phyloP scores from a whole-genome alignment of 1,140 invertebrate species.

The Drosophila persimilis region DNA sequence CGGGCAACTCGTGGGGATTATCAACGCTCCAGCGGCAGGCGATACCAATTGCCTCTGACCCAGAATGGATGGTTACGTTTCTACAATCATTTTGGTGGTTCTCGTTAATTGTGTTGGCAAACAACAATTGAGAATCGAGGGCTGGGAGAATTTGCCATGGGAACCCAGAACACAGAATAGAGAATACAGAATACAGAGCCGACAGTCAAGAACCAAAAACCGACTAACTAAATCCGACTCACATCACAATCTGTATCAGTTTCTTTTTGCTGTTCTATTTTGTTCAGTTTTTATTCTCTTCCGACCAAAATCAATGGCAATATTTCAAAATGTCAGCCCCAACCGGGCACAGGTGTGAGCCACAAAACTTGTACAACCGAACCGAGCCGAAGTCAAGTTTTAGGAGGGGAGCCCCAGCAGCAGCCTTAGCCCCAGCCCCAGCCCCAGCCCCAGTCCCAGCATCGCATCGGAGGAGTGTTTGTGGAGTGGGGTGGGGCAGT shows the following conservation, averaged over 20 bases:
- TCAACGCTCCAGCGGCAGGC: conserved; percentile 52
- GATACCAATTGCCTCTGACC: conserved; percentile 74
- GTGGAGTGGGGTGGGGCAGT: background rate
- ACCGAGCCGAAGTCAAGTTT: conserved; percentile 21
- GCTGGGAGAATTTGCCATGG: conserved; percentile 62
- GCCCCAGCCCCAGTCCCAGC: background rate
- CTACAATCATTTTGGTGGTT: conserved; percentile 37
- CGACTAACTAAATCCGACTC: conserved; percentile 35
- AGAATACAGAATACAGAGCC: no score
- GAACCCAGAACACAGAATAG: conserved; percentile 27
- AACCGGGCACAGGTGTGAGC: conserved; percentile 75
- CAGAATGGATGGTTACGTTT: conserved; percentile 39
- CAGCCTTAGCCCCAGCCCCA: background rate
- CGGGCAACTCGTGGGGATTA: conserved; percentile 54
- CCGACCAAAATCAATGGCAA: conserved; percentile 73
- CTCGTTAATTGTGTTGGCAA: conserved; percentile 73
- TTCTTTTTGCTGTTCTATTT: conserved; percentile 20
- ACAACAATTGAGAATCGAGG: conserved; percentile 18
- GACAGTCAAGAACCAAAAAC: no score
- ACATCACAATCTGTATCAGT: conserved; percentile 67
- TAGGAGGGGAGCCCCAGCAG: conserved; percentile 8
- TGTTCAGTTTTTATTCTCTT: conserved; percentile 17
- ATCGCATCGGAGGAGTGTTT: background rate
- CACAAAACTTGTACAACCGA: conserved; percentile 72
- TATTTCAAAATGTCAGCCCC: conserved; percentile 77